Evolutionary conservation across 2,888 invertebrate genomes (phyloP), one percentile per base, ranked within the genome.

Genomic region (Sepiola atlantica): DNA sequence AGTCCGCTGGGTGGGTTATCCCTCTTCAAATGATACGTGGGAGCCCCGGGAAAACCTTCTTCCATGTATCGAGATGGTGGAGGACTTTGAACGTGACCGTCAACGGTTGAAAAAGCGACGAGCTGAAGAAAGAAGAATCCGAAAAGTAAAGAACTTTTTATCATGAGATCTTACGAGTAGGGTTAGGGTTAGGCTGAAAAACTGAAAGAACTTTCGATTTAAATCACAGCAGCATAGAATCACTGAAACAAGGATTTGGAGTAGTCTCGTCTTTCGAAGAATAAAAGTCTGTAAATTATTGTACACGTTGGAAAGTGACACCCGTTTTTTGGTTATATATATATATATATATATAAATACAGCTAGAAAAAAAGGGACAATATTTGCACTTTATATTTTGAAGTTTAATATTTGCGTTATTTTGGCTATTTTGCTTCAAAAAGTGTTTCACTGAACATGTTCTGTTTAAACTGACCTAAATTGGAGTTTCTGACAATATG

Each of bases 1-100:
- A 94, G 97, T 97, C 16, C 95, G 97, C 92, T 97, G 97, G 97
- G 96, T 96, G 77, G 97, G 97, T 12, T 97, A 97, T 95, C 96
- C 96, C 18, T 95, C 97, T 20, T 95, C 96, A 55, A 96, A 96
- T 94, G 97, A 97, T 95, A 97, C 97, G 20, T 97, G 97, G 97
- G 97, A 97, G 94, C 97, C 97, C 0, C 95, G 96, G 92, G 97
- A 97, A 94, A 97, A 97, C 95, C 96, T 97, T 45, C 95, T 95
- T 18, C 96, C 96, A n/a, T 97, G 97, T 94, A 95, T 96, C 95
- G 97, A 97, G 94, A 96, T 97, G 95, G 96, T 97, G 92, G 96
- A 96, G 57, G 97, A 96, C 55, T 97, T 96, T 94, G 95, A 95
- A 94, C 94, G 95, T 90, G 94, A 95, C 95, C 95, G 95, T 94